These are phyloP conservation scores for Aegotheles bennettii DNA, from an alignment of 2,113 vertebrate genomes.

Conservation along the genomic window DNA sequence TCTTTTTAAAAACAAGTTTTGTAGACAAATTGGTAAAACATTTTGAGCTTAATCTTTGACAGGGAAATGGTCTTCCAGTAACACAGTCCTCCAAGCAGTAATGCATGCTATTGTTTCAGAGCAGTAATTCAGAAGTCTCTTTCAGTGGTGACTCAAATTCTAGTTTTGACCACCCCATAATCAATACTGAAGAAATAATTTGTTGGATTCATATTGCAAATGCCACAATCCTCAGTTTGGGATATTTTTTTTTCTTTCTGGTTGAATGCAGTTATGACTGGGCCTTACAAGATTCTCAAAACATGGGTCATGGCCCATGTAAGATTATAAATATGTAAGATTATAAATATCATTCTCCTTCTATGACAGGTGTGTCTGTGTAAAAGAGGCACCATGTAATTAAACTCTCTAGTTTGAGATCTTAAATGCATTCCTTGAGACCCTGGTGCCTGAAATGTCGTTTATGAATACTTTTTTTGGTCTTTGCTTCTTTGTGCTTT, in stretches of 20 bases:
- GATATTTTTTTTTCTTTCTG: neutral
- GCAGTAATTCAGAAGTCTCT: neutral
- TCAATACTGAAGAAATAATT: neutral
- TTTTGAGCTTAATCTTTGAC: neutral
- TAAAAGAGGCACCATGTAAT: neutral
- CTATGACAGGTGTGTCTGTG: neutral
- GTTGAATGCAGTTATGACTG: neutral
- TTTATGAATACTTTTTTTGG: neutral
- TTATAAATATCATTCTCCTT: neutral
- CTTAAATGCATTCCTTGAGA: constrained; percentile 2
- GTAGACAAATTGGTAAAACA: neutral
- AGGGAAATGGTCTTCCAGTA: neutral
- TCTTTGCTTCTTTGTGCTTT: neutral
- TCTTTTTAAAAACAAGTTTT: neutral
- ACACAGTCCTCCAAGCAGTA: neutral
- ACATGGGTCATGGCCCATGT: neutral
- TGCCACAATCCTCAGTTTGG: neutral
- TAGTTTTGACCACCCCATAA: neutral
- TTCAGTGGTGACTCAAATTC: neutral
- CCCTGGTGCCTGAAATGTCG: neutral
- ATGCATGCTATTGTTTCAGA: neutral
- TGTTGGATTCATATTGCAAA: neutral
- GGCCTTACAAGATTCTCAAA: neutral
- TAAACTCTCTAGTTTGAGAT: neutral
- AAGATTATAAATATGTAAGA: neutral